Evolutionary conservation across 2,797 vertebrate species (phyloP).

Genomic region (Tapirus indicus): DNA sequence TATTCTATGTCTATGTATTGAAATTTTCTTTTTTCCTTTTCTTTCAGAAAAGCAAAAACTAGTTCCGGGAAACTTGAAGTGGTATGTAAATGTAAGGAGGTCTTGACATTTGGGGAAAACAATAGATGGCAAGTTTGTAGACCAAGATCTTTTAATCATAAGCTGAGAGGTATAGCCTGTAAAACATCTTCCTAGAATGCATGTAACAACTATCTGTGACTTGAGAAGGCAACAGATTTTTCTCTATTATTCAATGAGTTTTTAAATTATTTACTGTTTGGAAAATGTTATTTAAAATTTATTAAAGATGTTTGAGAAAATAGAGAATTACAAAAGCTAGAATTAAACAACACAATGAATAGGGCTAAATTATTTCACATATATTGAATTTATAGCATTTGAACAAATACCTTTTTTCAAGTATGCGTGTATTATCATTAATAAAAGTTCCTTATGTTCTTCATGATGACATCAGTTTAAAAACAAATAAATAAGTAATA

Average conservation of each 20-base stretch:
- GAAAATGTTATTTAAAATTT: neutral
- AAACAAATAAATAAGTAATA: neutral
- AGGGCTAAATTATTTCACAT: neutral
- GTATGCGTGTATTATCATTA: neutral
- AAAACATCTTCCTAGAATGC: neutral
- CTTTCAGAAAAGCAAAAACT: neutral
- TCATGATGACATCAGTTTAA: neutral
- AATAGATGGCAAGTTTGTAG: neutral
- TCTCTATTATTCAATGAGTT: neutral
- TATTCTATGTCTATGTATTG: neutral
- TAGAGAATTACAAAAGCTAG: neutral
- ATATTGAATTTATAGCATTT: neutral
- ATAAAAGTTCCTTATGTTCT: neutral
- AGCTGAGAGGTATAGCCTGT: neutral
- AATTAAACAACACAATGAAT: neutral
- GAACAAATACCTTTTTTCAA: neutral
- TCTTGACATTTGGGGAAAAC: neutral
- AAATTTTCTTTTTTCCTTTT: neutral
- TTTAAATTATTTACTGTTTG: neutral
- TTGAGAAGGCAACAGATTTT: neutral
- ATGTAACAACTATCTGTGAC: neutral
- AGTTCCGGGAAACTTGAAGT: neutral
- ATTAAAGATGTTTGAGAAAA: neutral
- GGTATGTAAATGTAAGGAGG: neutral
- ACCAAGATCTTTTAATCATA: neutral